These are phyloP conservation scores for Hipparchia sbordonii DNA, from an alignment of 2,888 invertebrate species.

Conservation along the genomic window DNA sequence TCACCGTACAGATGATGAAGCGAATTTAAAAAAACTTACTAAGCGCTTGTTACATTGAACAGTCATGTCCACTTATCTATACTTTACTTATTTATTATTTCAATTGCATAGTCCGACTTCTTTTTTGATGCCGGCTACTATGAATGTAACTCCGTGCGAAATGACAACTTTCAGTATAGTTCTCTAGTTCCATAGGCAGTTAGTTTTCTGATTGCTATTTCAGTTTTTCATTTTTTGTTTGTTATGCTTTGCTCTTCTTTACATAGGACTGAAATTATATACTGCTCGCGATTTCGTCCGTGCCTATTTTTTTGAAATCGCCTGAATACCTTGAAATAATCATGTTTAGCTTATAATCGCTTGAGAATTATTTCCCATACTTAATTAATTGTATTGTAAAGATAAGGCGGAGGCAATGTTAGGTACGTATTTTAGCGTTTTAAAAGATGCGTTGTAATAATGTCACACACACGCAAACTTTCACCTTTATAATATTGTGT, in stretches of 20 bases:
- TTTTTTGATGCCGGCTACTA: background rate
- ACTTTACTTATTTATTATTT: constrained; percentile 9
- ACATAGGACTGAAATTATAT: background rate
- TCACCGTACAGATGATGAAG: constrained; percentile 25
- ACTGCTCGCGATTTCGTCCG: too few relatives aligned
- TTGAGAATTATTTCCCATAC: too few relatives aligned
- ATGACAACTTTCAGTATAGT: constrained; percentile 5
- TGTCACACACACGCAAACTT: too few relatives aligned
- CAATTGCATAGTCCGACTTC: constrained; percentile 4
- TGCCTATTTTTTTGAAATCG: too few relatives aligned
- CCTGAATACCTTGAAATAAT: too few relatives aligned
- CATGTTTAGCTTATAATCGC: too few relatives aligned
- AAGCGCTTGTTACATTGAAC: constrained; percentile 26
- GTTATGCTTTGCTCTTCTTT: background rate
- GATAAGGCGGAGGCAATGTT: too few relatives aligned
- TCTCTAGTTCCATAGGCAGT: background rate
- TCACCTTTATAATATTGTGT: too few relatives aligned
- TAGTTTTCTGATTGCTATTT: constrained; percentile 1
- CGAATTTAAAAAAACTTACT: constrained; percentile 22
- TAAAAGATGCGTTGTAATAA: too few relatives aligned
- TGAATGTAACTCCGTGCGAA: background rate
- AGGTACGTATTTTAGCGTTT: too few relatives aligned
- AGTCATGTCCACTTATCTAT: constrained; percentile 19
- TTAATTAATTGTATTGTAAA: too few relatives aligned
- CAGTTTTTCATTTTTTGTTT: background rate